Base-by-base conservation (phyloP, 2,888 invertebrate species). In the Metopia argyrocephala region DNA sequence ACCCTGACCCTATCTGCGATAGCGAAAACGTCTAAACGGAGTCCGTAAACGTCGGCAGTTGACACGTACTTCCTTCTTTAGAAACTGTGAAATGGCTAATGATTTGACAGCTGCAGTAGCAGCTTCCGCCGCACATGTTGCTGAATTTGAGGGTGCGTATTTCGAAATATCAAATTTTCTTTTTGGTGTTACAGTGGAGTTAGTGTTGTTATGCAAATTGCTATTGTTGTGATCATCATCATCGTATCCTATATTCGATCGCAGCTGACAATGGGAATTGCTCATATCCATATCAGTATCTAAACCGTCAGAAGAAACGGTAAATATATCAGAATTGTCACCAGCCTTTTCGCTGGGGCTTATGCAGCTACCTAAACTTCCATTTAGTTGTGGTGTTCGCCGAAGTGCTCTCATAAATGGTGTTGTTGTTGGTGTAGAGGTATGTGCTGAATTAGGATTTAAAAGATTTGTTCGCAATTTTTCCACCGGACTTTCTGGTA, bases 271-370 rank as follows among this genome's bases (percentile, higher is more conserved):
- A 64, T 88, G 89, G 3, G 88, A 86, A 68, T 89, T 90, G 82
- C 90, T 90, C 27, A 90, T 71, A 76, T 90, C 90, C 78, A 90
- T 75, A 81, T 90, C 90, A 0, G 90, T 91, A 23, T 90, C 91
- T 68, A 90, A 83, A 3, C 90, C 91, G 83, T 90, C 90, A 0
- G 90, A 90, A 3, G 90, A 90, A 2, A 90, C 90, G 0, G 90
- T 90, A 69, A 90, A 90, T 9, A 90, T 89, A 66, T 90, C 90
- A 0, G 90, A 90, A 80, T 89, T 89, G 31, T 90, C 90, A 1
- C 88, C 88, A 1, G 89, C 84, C 50, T 90, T 90, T 64, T 90
- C 90, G 71, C 89, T 90, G 0, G 90, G 89, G 48, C 89, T 90
- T 15, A 90, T 87, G 56, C 89, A 90, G 76, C 89, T 89, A 12